phyloP scores from a whole-genome alignment of 2,888 invertebrate species.

The Limnephilus auricula region DNA sequence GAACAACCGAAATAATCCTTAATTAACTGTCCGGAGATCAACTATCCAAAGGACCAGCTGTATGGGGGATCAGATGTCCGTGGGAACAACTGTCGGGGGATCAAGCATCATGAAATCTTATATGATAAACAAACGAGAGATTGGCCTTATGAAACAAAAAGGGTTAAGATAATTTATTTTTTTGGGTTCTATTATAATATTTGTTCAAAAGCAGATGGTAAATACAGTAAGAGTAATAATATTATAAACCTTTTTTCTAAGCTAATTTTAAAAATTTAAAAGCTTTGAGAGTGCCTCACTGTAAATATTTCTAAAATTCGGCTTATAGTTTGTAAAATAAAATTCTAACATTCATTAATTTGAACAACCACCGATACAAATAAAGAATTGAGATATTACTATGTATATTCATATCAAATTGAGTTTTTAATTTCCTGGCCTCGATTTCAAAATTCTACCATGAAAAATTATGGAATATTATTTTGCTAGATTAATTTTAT shows the following conservation, averaged over 20 bases:
- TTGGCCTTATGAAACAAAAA: background rate
- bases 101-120: too few species aligned
- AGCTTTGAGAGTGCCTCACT: background rate
- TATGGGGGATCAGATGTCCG: too few species aligned
- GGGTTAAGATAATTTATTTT: background rate
- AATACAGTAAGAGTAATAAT: background rate
- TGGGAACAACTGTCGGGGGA: too few species aligned
- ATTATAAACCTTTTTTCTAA: background rate
- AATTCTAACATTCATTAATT: background rate
- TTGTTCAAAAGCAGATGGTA: background rate
- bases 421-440: background rate
- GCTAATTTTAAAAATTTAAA: slow-evolving; percentile 2
- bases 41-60: too few species aligned
- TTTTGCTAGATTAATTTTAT: background rate
- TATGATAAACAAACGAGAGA: background rate
- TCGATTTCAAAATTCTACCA: background rate
- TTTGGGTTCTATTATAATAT: background rate
- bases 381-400: background rate
- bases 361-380: background rate
- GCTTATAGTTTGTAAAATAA: background rate
- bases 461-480: background rate
- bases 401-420: background rate
- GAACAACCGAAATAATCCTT: too few species aligned
- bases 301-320: background rate
- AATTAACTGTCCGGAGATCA: too few species aligned